A percentile compares a stretch with the other conserved stretches of the same genome.
These are phyloP conservation scores for Ceyx melanurus DNA, from an alignment of 2,113 vertebrate species.

Conservation along the genomic window DNA sequence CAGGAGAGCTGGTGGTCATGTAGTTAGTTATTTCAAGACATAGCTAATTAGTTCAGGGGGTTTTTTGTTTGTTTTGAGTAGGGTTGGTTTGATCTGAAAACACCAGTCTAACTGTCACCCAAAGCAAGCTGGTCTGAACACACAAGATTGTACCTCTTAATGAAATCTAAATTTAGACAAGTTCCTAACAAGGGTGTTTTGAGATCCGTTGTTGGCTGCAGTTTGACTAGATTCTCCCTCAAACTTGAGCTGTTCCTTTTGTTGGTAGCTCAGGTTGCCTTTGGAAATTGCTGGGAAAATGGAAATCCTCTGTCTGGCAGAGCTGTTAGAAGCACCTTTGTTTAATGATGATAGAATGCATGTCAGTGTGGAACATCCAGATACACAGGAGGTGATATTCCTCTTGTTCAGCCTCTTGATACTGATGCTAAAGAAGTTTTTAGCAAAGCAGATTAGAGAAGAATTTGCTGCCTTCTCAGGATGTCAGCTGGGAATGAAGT, in stretches of 20 bases:
- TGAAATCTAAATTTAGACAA: conserved; percentile 55
- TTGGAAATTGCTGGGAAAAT: not conserved
- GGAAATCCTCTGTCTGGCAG: not conserved
- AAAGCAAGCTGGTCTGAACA: conserved; percentile 6
- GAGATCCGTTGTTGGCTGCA: conserved; percentile 40
- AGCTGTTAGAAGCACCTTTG: not conserved
- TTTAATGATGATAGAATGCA: not conserved
- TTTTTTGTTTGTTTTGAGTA: not conserved
- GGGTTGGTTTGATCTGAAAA: not conserved
- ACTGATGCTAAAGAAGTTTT: not conserved
- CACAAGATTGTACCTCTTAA: not conserved
- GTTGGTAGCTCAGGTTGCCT: not conserved
- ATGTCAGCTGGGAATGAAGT: not conserved
- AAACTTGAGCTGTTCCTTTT: conserved; percentile 46
- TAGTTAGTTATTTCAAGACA: not conserved
- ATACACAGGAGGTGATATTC: not conserved
- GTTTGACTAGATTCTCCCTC: conserved; percentile 32
- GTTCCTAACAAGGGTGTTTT: not conserved
- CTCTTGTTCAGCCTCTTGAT: not conserved
- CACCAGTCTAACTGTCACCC: conserved; percentile 19
- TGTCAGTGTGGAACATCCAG: not conserved
- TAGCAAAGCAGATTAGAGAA: not conserved
- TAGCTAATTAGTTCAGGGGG: not conserved
- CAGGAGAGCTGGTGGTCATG: not conserved
- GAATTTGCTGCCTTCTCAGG: not conserved